Evolutionary conservation across 2,888 invertebrate genomes (phyloP).

Genomic region (Scrobipalpa atriplicella): DNA sequence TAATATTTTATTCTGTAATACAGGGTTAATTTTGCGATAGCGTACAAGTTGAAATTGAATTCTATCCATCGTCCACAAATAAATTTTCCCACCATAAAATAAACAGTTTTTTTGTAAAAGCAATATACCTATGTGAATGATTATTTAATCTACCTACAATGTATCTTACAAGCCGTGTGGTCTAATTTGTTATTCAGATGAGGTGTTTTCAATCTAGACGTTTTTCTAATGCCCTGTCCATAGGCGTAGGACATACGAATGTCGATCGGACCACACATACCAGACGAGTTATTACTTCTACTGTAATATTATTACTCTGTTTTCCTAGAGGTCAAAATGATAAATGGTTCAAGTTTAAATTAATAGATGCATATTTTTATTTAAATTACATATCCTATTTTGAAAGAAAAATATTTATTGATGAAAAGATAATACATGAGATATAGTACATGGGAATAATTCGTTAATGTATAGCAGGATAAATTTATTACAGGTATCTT

Average conservation of each 20-base stretch:
- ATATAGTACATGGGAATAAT: too few species aligned
- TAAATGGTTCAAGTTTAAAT: background rate
- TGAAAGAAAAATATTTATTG: too few species aligned
- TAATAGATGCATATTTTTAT: background rate
- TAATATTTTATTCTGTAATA: too few species aligned
- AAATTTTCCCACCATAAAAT: background rate
- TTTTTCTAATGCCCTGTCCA: slow-evolving; percentile 6
- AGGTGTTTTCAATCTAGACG: slow-evolving; percentile 13
- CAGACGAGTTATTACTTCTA: slow-evolving; percentile 1
- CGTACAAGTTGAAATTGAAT: too few species aligned
- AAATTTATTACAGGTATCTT: too few species aligned
- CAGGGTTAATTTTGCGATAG: too few species aligned
- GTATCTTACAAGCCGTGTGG: background rate
- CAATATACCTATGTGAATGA: background rate
- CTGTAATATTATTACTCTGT: background rate
- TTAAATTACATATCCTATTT: too few species aligned
- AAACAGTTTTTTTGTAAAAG: background rate
- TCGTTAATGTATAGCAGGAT: too few species aligned
- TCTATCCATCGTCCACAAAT: too few species aligned
- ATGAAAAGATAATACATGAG: too few species aligned
- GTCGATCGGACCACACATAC: slow-evolving; percentile 10
- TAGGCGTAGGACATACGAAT: slow-evolving; percentile 21
- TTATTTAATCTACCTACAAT: background rate
- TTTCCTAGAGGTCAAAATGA: slow-evolving; percentile 5
- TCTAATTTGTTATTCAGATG: slow-evolving; percentile 16